Evolutionary conservation across 1,140 invertebrate species (phyloP), one percentile per base, ranked within the genome.

Genomic region (Homalodisca vitripennis): DNA sequence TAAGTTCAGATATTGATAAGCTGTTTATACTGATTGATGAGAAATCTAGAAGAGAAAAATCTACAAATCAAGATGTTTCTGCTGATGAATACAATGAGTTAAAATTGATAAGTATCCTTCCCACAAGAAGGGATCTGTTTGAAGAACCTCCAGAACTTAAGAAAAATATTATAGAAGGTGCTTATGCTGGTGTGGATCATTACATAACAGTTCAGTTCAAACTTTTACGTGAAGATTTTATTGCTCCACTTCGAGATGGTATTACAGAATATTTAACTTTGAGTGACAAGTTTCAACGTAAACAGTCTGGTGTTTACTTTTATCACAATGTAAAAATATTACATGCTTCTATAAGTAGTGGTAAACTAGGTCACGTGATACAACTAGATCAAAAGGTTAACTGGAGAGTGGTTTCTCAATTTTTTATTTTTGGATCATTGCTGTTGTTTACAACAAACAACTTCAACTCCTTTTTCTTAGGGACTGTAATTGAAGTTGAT

Each of bases 141-240:
- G n/a, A n/a, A n/a, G n/a, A n/a, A n/a, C n/a, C n/a, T n/a, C n/a
- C n/a, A n/a, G n/a, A n/a, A n/a, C 70, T 90, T 10, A 78, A 85
- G 1, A 78, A 82, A 13, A 90, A 89, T 76, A 84, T 87, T 51
- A 75, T 84, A 0, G 72, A 84, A 31, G 89, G 88, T 1, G 74
- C 78, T 0, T 93, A 90, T 77, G 72, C 79, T 6, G 79, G 84
- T 75, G 79, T 86, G 0, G 82, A 89, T 27, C 85, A 92, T 72
- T 95, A 95, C 75, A 77, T 95, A 13, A 89, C 92, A 74, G 82
- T 88, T 0, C 92, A 94, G 73, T 92, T 91, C 75, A 79, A 89
- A 13, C 79, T 93, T 1, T 77, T 94, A 24, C 77, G 89, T 12
- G 91, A 94, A 80, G 92, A 94, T 78, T 89, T 89, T 78, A 80